Evolutionary conservation across 2,797 vertebrate species (phyloP).

Genomic region (Mormyrops attenuatus): DNA sequence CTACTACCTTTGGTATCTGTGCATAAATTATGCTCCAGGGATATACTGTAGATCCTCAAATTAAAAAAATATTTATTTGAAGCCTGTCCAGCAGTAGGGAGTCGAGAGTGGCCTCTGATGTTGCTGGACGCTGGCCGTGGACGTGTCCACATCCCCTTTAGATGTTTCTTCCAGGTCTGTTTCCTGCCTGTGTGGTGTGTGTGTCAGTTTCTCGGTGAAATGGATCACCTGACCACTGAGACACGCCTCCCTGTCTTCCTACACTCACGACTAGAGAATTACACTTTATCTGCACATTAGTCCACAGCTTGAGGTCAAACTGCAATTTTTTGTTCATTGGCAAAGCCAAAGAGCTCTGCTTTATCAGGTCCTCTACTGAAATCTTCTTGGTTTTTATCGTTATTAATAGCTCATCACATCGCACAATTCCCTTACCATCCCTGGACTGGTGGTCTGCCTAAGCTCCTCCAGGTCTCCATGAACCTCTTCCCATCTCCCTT

Average conservation of each 20-base stretch:
- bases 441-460: neutral
- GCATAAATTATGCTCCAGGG: slow-evolving; percentile 6
- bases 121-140: neutral
- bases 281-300: neutral
- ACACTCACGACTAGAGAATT: neutral
- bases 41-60: slow-evolving; percentile 9
- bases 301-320: neutral
- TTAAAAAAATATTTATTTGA: neutral
- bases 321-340: neutral
- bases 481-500: neutral
- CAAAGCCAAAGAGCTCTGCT: neutral
- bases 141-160: neutral
- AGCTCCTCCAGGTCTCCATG: neutral
- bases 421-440: neutral
- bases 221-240: neutral
- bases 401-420: neutral
- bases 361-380: neutral
- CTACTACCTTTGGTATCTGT: slow-evolving; percentile 12
- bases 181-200: neutral
- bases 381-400: neutral
- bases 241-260: neutral
- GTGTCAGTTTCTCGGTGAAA: neutral
- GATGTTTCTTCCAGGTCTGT: neutral
- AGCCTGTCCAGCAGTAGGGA: neutral
- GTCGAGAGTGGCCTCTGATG: neutral